phyloP scores from a whole-genome alignment of 2,888 invertebrate genomes.

The Uloborus plumipes region DNA sequence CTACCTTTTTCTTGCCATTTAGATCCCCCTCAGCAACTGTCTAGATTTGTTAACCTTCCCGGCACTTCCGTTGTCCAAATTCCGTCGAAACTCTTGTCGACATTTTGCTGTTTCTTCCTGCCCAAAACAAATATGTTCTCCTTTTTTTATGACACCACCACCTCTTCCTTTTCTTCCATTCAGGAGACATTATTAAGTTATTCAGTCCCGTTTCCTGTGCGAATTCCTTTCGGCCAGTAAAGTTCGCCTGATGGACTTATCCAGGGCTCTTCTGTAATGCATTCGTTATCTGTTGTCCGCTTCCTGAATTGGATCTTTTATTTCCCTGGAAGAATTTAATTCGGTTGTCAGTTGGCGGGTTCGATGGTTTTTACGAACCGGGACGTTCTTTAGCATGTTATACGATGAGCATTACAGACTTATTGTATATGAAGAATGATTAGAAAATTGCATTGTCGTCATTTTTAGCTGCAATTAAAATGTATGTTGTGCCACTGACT shows the following conservation, averaged over 20 bases:
- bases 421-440: too few relatives aligned
- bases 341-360: constrained; percentile 15
- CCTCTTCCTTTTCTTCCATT: constrained; percentile 16
- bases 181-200: constrained; percentile 45
- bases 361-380: too few relatives aligned
- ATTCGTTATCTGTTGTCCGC: not conserved
- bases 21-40: too few relatives aligned
- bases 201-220: constrained; percentile 19
- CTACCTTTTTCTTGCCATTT: too few relatives aligned
- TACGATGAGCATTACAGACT: too few relatives aligned
- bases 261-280: not conserved
- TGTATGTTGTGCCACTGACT: too few relatives aligned
- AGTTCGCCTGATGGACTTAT: not conserved
- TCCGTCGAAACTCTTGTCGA: not conserved
- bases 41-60: too few relatives aligned
- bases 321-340: not conserved
- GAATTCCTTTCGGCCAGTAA: not conserved
- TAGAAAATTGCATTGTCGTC: too few relatives aligned
- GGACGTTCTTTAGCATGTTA: too few relatives aligned
- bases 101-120: constrained; percentile 1
- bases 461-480: too few relatives aligned
- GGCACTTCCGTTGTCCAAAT: too few relatives aligned
- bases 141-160: not conserved
- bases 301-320: not conserved
- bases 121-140: constrained; percentile 3